These are phyloP conservation scores for Actinopyga echinites DNA, from an alignment of 53 echinoderm and acorn worm species.

Conservation along the genomic window DNA sequence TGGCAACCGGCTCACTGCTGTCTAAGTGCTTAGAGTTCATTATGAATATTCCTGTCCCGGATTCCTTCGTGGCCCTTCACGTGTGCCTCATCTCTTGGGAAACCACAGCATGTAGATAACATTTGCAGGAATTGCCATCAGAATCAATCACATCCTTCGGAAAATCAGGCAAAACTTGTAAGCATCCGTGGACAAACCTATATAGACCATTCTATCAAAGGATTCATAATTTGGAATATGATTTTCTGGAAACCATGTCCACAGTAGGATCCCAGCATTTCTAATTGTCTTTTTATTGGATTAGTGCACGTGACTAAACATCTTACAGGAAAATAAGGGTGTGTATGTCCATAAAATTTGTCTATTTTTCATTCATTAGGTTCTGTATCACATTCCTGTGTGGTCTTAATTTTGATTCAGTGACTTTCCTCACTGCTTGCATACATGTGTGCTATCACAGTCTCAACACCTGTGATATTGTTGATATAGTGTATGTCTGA, in stretches of 20 bases:
- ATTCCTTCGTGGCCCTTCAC: neutral
- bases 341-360: no score
- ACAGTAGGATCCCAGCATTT: no score
- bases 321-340: no score
- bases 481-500: no score
- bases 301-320: no score
- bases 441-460: no score
- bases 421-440: no score
- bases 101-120: neutral
- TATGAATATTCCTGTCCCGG: conserved; percentile 13
- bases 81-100: conserved; percentile 22
- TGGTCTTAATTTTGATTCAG: no score
- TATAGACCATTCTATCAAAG: neutral
- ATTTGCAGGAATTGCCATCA: neutral
- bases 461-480: no score
- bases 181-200: neutral
- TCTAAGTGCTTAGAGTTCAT: conserved; percentile 3
- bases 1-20: neutral
- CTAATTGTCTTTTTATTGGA: no score
- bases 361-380: no score
- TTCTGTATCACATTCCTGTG: no score
- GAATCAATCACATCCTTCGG: neutral
- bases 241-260: neutral
- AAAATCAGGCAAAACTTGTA: neutral
- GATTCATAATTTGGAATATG: conserved; percentile 25